Base-by-base conservation (phyloP, 2,797 vertebrate species). In the Phrynocephalus forsythii region DNA sequence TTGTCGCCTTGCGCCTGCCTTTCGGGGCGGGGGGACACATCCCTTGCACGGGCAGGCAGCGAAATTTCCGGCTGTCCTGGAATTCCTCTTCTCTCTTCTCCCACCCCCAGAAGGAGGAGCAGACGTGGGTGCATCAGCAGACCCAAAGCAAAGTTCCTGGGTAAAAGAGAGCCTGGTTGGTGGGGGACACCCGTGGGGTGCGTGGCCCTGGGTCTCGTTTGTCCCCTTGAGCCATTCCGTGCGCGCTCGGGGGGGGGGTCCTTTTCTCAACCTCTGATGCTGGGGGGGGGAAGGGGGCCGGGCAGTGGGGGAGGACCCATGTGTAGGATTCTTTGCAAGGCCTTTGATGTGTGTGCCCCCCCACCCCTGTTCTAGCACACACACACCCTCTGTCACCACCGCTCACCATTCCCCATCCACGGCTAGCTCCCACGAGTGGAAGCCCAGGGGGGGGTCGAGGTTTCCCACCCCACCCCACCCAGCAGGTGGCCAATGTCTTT, bases 81-180 rank as follows among this genome's bases (percentile, higher is more conserved):
- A 30, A 30, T 20, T 16, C 38, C 38, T 44, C 38, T 44, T 44
- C 38, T 44, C 38, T 44, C 38, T 44, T 44, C 38, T 44, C 38
- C 38, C 38, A 44, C 52, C 84, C 90, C 85, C 75, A 73, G 68
- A 90, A 56, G 75, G 87, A 85, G 76, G 87, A 78, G 66, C 85
- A 90, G 20, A 44, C 3, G 38, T 28, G 85, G 79, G 72, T 84
- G 86, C 22, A 28, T 88, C 26, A 92, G 24, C 20, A 1, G 24
- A 50, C 6, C 4, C 5, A 18, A 6, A 89, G 79, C 30, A 69
- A 85, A 44, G 8, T 26, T 20, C 63, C 24, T 3, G 10, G 52
- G 13, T 4, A 75, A 24, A 1, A 5, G 13, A 84, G 28, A 84
- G 24, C 3, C 33, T 11, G 4, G 30, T 1, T 9, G 15, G 16